A percentile compares a stretch with the other conserved stretches of the same genome.
phyloP scores from a whole-genome alignment of 2,888 invertebrate species.

The Ariolimax columbianus region DNA sequence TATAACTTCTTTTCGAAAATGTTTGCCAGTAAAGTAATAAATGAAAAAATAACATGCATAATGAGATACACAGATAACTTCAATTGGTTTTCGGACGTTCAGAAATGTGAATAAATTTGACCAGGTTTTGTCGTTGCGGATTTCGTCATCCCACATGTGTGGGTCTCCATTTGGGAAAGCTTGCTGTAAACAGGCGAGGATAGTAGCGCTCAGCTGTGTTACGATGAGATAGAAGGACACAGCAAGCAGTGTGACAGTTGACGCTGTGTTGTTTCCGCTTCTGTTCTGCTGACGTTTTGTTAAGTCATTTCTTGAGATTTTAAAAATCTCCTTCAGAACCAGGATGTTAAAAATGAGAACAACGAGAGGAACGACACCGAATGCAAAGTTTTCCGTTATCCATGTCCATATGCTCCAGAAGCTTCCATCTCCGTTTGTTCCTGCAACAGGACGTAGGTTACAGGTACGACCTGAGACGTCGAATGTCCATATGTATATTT shows the following conservation, averaged over 20 bases:
- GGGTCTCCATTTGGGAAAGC: slow-evolving; percentile 60
- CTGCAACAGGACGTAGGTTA: slow-evolving; percentile 53
- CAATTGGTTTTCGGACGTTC: slow-evolving; percentile 66
- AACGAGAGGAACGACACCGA: slow-evolving; percentile 64
- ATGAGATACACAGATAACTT: slow-evolving; percentile 73
- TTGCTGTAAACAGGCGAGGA: slow-evolving; percentile 63
- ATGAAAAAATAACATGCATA: slow-evolving; percentile 73
- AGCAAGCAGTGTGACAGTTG: slow-evolving; percentile 71
- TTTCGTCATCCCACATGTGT: slow-evolving; percentile 61
- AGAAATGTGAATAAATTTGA: slow-evolving; percentile 60
- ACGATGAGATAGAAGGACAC: slow-evolving; percentile 75
- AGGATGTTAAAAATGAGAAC: slow-evolving; percentile 69
- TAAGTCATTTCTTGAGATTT: slow-evolving; percentile 60
- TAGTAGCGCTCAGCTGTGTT: slow-evolving; percentile 70
- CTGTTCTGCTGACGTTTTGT: slow-evolving; percentile 54
- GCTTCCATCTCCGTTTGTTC: slow-evolving; percentile 49
- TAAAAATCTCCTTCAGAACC: slow-evolving; percentile 67
- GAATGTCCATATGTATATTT: slow-evolving; percentile 70
- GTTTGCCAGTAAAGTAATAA: slow-evolving; percentile 69
- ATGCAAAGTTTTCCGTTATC: slow-evolving; percentile 64
- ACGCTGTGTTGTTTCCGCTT: slow-evolving; percentile 59
- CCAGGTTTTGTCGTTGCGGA: slow-evolving; percentile 67
- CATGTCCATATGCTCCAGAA: slow-evolving; percentile 67
- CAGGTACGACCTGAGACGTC: slow-evolving; percentile 54
- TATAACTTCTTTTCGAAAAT: slow-evolving; percentile 63